A percentile compares a stretch with the other conserved stretches of the same genome.
Evolutionary conservation across 2,113 vertebrate species (phyloP).

Genomic region (Polypterus bichir): DNA sequence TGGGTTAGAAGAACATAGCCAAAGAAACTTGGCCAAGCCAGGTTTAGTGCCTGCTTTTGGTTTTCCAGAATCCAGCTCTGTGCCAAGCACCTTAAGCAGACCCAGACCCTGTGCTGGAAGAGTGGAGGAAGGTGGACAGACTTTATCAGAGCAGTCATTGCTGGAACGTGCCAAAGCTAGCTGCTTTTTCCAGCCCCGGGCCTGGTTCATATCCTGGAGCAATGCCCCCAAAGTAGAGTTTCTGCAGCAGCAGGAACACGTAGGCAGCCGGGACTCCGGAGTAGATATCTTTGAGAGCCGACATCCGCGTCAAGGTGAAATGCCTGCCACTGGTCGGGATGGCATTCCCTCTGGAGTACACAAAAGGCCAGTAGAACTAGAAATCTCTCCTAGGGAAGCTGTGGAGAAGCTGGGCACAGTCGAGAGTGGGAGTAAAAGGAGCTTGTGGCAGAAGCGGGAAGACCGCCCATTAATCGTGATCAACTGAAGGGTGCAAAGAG

Average conservation of each 20-base stretch:
- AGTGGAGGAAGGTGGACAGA: not conserved
- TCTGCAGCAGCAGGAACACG: conserved; percentile 6
- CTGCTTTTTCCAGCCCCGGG: conserved; percentile 7
- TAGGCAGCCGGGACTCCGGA: conserved; percentile 18
- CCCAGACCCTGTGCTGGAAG: not conserved
- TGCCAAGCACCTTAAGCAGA: conserved; percentile 5
- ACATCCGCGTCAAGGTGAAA: no score
- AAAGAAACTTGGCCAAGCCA: not conserved
- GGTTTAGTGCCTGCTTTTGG: not conserved
- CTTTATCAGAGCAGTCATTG: not conserved
- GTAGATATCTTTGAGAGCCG: conserved; percentile 14
- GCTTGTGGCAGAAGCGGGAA: conserved; percentile 17
- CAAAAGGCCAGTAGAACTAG: not conserved
- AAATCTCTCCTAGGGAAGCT: conserved; percentile 16
- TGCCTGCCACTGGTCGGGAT: no score
- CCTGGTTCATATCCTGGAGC: conserved; percentile 17
- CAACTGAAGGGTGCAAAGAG: conserved; percentile 4
- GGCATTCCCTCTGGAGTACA: no score
- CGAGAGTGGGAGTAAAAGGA: conserved; percentile 2
- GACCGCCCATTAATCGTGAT: conserved; percentile 17
- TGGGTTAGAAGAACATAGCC: not conserved
- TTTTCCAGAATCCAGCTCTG: conserved; percentile 6
- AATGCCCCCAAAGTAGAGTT: conserved; percentile 11
- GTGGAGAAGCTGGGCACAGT: conserved; percentile 7
- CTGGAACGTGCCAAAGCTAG: conserved; percentile 10